Evolutionary conservation across 1,140 invertebrate species (phyloP).

Genomic region (Zaprionus gabonicus): DNA sequence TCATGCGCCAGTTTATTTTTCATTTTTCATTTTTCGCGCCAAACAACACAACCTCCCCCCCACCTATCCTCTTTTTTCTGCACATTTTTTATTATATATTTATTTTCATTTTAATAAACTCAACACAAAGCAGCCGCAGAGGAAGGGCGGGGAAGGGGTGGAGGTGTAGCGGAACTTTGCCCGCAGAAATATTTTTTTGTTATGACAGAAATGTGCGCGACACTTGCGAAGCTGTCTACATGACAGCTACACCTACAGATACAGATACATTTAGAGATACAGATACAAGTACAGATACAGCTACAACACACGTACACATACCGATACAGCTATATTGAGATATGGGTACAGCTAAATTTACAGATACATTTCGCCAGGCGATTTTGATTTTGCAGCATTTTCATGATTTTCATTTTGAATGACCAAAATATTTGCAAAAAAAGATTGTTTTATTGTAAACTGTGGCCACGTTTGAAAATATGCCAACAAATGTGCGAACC

Average conservation of each 20-base stretch:
- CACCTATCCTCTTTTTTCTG: constrained; percentile 23
- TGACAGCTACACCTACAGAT: background rate
- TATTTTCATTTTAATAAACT: constrained; percentile 75
- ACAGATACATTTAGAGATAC: background rate
- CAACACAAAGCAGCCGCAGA: constrained; percentile 31
- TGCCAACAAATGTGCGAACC: constrained; percentile 40
- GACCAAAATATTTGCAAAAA: constrained; percentile 65
- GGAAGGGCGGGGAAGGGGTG: background rate
- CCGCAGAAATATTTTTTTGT: constrained; percentile 74
- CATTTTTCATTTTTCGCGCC: constrained; percentile 69
- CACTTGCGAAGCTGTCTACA: constrained; percentile 41
- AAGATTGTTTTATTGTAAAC: constrained; percentile 73
- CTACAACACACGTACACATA: background rate
- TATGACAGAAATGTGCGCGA: constrained; percentile 77
- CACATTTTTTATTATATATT: constrained; percentile 66
- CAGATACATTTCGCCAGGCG: background rate
- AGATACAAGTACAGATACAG: background rate
- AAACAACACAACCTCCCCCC: background rate
- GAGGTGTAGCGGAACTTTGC: background rate
- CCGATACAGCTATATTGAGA: background rate
- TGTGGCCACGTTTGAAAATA: constrained; percentile 58
- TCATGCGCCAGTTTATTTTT: constrained; percentile 63
- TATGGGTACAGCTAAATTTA: background rate
- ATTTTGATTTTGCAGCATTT: constrained; percentile 42
- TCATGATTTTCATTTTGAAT: constrained; percentile 46